A percentile compares a stretch with the other conserved stretches of the same genome.
Conservation (phyloP, 1,140 invertebrate genomes). For the Drosophila arizonae region DNA sequence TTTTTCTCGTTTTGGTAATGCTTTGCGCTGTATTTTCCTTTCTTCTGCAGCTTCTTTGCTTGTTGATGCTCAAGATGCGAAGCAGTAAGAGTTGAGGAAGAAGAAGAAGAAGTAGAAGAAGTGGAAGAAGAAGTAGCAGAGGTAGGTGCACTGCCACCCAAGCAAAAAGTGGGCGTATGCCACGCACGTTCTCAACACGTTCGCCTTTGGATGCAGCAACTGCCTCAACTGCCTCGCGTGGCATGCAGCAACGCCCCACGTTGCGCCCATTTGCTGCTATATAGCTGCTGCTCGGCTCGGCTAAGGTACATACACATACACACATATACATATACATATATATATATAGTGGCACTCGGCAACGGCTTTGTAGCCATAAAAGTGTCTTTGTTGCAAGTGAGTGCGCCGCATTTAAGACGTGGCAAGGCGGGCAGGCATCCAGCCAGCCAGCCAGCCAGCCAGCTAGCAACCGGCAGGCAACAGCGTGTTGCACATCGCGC, state of each 20-base stretch:
- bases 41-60: conserved; percentile 16
- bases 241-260: conserved; percentile 10
- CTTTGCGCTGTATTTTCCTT: conserved; percentile 10
- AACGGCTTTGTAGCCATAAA: conserved; percentile 21
- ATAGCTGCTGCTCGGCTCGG: background rate
- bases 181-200: conserved; percentile 35
- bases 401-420: conserved; percentile 67
- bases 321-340: too few species aligned
- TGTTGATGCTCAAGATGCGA: conserved; percentile 36
- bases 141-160: too few species aligned
- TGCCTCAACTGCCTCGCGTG: background rate
- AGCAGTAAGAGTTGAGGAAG: background rate
- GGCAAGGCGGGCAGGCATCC: background rate
- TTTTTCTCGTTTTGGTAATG: conserved; percentile 30
- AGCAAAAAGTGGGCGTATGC: conserved; percentile 14
- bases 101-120: background rate
- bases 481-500: background rate
- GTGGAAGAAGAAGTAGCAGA: too few species aligned
- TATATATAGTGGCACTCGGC: conserved; percentile 14
- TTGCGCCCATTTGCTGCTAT: conserved; percentile 8
- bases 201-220: conserved; percentile 6
- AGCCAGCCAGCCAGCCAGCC: background rate
- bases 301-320: background rate
- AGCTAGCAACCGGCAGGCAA: conserved; percentile 1
- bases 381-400: conserved; percentile 27